Evolutionary conservation across 2,113 vertebrate genomes (phyloP).

Genomic region (Misgurnus mizolepis): DNA sequence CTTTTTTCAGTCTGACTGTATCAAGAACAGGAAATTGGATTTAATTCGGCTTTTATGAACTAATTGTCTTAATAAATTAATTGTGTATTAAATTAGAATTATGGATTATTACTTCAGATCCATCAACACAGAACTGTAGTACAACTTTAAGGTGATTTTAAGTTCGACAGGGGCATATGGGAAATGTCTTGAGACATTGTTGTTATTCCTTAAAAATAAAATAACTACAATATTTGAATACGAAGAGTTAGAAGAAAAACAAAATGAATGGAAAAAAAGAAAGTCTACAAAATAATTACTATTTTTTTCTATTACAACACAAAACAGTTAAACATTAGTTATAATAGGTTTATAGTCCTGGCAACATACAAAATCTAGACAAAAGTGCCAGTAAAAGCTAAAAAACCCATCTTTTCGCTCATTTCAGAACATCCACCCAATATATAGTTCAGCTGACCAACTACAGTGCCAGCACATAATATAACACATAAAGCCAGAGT

Average conservation of each 20-base stretch:
- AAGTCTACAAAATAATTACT: conserved; percentile 61
- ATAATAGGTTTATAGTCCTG: conserved; percentile 58
- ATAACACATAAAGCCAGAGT: conserved; percentile 60
- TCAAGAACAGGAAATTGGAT: conserved; percentile 7
- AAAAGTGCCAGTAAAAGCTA: conserved; percentile 68
- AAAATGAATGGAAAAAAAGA: conserved; percentile 56
- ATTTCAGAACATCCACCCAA: conserved; percentile 66
- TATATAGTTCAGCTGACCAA: conserved; percentile 61
- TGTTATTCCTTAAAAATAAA: conserved; percentile 40
- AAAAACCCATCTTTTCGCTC: conserved; percentile 58
- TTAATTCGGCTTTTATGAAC: conserved; percentile 55
- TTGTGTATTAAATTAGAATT: conserved; percentile 52
- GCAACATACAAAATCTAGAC: conserved; percentile 57
- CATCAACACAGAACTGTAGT: conserved; percentile 15
- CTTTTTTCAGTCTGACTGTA: conserved; percentile 2
- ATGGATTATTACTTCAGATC: neutral
- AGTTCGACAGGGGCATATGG: conserved; percentile 24
- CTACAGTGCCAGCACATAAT: conserved; percentile 63
- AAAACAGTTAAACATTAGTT: conserved; percentile 57
- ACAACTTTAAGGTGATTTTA: conserved; percentile 26
- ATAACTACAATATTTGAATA: conserved; percentile 39
- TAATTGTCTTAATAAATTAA: conserved; percentile 67
- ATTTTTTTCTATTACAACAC: conserved; percentile 66
- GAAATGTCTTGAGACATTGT: conserved; percentile 23
- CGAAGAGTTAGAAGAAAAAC: conserved; percentile 32